Conservation (phyloP, 2,797 vertebrate species). For the Halcyon chelicuti region DNA sequence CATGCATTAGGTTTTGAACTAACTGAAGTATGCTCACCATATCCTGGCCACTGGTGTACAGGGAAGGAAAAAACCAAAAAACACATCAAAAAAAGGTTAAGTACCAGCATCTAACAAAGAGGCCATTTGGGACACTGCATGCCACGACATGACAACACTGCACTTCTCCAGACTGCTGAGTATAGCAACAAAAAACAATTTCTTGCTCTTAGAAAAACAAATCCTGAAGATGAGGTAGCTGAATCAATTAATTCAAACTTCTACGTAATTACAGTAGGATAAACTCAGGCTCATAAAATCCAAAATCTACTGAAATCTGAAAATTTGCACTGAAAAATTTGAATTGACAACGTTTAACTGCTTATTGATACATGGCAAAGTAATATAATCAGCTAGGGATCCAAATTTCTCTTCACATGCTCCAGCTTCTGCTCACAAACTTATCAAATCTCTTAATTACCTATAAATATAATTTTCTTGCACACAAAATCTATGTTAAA, state of each 20-base stretch:
- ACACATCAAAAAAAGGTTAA: background rate
- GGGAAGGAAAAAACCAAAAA: background rate
- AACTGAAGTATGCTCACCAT: conserved; percentile 91
- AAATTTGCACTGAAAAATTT: background rate
- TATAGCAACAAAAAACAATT: background rate
- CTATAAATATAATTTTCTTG: background rate
- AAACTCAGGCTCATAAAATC: background rate
- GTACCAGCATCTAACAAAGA: background rate
- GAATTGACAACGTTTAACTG: background rate
- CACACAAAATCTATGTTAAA: background rate
- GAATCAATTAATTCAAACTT: background rate
- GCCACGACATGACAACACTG: background rate
- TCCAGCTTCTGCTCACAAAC: background rate
- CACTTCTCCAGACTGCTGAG: background rate
- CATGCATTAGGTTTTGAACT: conserved; percentile 93
- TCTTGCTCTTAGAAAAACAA: background rate
- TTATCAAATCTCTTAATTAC: background rate
- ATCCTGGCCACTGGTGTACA: conserved; percentile 86
- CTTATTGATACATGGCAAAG: background rate
- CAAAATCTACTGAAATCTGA: background rate
- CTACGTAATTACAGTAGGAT: background rate
- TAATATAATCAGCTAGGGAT: background rate
- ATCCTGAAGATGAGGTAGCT: background rate
- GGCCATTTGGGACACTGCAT: background rate
- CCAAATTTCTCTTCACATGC: background rate